Percentiles rank a stretch among this genome's conserved stretches.
These are phyloP conservation scores for Podarcis muralis DNA, from an alignment of 2,113 vertebrate genomes.

Conservation along the genomic window DNA sequence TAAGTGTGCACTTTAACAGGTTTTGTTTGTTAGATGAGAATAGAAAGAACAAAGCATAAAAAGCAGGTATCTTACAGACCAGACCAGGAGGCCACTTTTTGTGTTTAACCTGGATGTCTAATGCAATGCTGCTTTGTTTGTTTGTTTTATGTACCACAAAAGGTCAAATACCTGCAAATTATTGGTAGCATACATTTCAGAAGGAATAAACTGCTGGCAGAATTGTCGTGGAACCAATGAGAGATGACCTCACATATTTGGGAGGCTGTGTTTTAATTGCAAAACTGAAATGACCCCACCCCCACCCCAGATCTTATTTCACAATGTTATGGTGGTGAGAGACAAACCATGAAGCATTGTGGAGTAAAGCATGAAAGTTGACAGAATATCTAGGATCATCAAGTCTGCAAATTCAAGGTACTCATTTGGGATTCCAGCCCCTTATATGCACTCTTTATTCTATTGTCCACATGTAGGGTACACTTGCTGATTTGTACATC, in stretches of 20 bases:
- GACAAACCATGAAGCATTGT: background rate
- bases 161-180: background rate
- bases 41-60: too few relatives aligned
- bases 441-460: background rate
- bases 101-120: background rate
- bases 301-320: background rate
- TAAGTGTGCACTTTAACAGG: too few relatives aligned
- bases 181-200: background rate
- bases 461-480: too few relatives aligned
- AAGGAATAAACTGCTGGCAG: constrained; percentile 11
- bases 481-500: too few relatives aligned
- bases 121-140: background rate
- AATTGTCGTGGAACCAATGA: background rate
- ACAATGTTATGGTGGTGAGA: background rate
- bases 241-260: background rate
- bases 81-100: background rate
- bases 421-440: background rate
- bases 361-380: too few relatives aligned
- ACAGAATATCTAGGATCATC: background rate
- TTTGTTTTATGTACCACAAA: background rate
- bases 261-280: background rate
- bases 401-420: background rate
- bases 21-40: too few relatives aligned
- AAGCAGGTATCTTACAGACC: too few relatives aligned
- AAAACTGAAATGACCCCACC: background rate